A percentile compares a stretch with the other conserved stretches of the same genome.
Evolutionary conservation across 2,113 vertebrate genomes (phyloP).

Genomic region (Sturnus vulgaris): DNA sequence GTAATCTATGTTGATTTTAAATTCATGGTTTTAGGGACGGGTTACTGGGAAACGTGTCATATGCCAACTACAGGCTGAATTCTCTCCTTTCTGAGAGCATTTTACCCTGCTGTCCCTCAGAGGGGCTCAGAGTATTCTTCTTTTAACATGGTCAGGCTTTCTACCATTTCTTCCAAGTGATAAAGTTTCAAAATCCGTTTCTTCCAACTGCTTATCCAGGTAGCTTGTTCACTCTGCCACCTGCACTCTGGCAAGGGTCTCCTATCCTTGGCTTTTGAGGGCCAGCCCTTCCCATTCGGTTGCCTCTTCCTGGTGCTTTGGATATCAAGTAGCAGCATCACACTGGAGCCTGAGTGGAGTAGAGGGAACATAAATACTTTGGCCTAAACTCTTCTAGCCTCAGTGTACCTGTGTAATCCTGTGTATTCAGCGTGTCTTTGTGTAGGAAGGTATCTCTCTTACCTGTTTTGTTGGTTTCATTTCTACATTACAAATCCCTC

Average conservation of each 20-base stretch:
- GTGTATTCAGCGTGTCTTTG: not conserved
- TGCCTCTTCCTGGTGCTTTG: not conserved
- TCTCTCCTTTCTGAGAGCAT: not conserved
- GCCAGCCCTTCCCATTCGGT: not conserved
- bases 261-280: not conserved
- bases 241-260: not conserved
- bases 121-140: not conserved
- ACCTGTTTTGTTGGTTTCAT: not conserved
- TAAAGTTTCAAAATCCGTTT: not conserved
- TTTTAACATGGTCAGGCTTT: not conserved
- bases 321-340: not conserved
- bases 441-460: not conserved
- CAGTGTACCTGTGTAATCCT: not conserved
- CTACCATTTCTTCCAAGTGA: not conserved
- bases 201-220: not conserved
- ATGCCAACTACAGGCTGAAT: not conserved
- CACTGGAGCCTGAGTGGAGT: accelerated
- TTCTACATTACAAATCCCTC: not conserved
- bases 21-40: not conserved
- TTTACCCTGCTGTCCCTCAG: not conserved
- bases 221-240: not conserved
- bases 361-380: not conserved
- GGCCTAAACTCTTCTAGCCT: not conserved
- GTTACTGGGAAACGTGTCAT: not conserved
- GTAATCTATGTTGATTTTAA: not conserved